Percentiles rank a stretch among this genome's conserved stretches.
Conservation (phyloP, 1,140 invertebrate species). For the Drosophila aff. region DNA sequence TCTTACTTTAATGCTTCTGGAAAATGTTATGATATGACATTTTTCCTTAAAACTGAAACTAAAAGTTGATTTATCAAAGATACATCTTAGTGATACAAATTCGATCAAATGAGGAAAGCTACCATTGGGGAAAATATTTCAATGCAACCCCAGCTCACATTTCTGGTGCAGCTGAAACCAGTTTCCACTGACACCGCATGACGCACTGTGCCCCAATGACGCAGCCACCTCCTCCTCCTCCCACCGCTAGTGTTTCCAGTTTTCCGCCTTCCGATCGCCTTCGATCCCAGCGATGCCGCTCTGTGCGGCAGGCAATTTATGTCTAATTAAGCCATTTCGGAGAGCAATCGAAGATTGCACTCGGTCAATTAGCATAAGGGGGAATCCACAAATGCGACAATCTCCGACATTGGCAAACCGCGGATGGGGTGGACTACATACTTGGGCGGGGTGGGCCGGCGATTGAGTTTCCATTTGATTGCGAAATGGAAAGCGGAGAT, state of each 20-base stretch:
- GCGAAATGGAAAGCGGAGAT: constrained; percentile 76
- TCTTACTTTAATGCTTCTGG: not conserved
- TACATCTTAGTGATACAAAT: not conserved
- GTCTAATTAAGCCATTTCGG: constrained; percentile 69
- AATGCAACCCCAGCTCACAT: constrained; percentile 36
- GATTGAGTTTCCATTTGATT: constrained; percentile 73
- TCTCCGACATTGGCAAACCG: constrained; percentile 60
- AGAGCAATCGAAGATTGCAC: constrained; percentile 57
- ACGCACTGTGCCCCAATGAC: constrained; percentile 53
- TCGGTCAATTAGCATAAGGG: constrained; percentile 45
- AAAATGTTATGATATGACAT: not conserved
- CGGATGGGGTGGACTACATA: not conserved
- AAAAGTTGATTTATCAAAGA: no score
- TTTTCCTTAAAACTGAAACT: not conserved
- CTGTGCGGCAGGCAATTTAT: constrained; percentile 54
- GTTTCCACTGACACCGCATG: constrained; percentile 47
- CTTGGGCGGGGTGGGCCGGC: constrained; percentile 5
- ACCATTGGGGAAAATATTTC: constrained; percentile 14
- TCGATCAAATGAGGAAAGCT: not conserved
- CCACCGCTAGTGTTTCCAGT: constrained; percentile 5
- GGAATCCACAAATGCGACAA: constrained; percentile 53
- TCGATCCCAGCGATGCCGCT: constrained; percentile 33
- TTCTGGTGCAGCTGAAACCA: constrained; percentile 52
- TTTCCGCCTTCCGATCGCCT: constrained; percentile 43
- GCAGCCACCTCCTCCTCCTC: constrained; percentile 1